phyloP scores from a whole-genome alignment of 2,888 invertebrate species.

The Harpalus rubripes region DNA sequence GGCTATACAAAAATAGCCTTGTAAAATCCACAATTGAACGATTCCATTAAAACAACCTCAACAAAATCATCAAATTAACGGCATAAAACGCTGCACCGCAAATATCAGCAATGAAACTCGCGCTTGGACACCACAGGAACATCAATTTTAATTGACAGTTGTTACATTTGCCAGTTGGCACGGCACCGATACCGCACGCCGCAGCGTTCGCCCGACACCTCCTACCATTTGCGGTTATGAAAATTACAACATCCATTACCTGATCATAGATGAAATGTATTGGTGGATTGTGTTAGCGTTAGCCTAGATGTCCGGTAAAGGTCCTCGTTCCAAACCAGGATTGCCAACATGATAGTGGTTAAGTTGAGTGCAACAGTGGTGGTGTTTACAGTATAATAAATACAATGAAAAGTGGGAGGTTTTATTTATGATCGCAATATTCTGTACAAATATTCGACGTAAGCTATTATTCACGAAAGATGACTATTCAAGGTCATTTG shows the following conservation, averaged over 20 bases:
- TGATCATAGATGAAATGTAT: constrained; percentile 58
- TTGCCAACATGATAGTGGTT: neutral
- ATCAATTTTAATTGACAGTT: constrained; percentile 55
- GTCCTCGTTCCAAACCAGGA: neutral
- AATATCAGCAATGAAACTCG: constrained; percentile 42
- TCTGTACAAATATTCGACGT: too few relatives aligned
- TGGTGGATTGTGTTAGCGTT: neutral
- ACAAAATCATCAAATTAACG: constrained; percentile 51
- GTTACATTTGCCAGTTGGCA: constrained; percentile 28
- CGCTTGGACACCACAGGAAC: constrained; percentile 36
- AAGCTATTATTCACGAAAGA: too few relatives aligned
- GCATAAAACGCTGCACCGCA: constrained; percentile 48
- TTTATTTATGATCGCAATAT: too few relatives aligned
- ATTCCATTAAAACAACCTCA: constrained; percentile 39
- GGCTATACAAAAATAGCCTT: neutral
- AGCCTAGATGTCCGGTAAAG: neutral
- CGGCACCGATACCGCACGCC: neutral
- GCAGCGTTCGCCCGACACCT: constrained; percentile 11
- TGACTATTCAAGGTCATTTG: too few relatives aligned
- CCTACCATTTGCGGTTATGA: constrained; percentile 61
- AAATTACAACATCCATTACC: constrained; percentile 65
- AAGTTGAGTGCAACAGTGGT: too few relatives aligned
- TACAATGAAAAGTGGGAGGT: too few relatives aligned
- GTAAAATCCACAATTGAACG: constrained; percentile 22
- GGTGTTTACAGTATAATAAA: too few relatives aligned